Evolutionary conservation across 2,888 invertebrate species (phyloP).

Genomic region (Polymixis flavicincta): DNA sequence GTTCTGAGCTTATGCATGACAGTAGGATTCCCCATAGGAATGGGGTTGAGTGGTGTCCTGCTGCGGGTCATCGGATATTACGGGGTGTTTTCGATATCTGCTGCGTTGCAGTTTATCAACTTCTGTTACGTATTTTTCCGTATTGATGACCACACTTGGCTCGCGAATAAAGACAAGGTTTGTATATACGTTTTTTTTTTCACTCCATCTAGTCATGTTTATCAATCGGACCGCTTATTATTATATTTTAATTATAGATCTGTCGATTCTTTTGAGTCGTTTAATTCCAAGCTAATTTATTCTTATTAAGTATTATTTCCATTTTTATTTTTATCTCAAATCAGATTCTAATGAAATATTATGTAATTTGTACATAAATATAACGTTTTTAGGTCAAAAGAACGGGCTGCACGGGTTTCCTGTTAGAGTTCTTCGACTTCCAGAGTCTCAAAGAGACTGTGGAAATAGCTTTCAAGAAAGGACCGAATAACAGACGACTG

Average conservation of each 20-base stretch:
- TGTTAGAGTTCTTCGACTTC: constrained; percentile 87
- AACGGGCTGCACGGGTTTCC: constrained; percentile 76
- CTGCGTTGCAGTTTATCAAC: constrained; percentile 82
- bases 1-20: constrained; percentile 88
- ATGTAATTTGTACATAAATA: background rate
- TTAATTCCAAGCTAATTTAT: background rate
- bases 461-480: constrained; percentile 88
- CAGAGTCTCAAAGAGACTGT: constrained; percentile 87
- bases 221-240: background rate
- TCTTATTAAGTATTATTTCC: background rate
- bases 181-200: no score
- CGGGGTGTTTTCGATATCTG: constrained; percentile 88
- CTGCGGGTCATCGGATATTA: constrained; percentile 87
- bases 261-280: background rate
- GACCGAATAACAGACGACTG: constrained; percentile 83
- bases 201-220: no score
- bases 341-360: background rate
- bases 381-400: constrained; percentile 76
- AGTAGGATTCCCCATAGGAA: constrained; percentile 87
- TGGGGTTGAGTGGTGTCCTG: constrained; percentile 85
- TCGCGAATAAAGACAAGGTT: constrained; percentile 83
- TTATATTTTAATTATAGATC: constrained; percentile 5
- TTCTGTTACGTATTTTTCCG: constrained; percentile 85
- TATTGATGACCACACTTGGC: constrained; percentile 86
- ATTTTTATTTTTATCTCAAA: background rate